Percentiles rank a stretch among this genome's conserved stretches.
phyloP scores from a whole-genome alignment of 1,140 invertebrate species.

The Drosophila gunungcola region DNA sequence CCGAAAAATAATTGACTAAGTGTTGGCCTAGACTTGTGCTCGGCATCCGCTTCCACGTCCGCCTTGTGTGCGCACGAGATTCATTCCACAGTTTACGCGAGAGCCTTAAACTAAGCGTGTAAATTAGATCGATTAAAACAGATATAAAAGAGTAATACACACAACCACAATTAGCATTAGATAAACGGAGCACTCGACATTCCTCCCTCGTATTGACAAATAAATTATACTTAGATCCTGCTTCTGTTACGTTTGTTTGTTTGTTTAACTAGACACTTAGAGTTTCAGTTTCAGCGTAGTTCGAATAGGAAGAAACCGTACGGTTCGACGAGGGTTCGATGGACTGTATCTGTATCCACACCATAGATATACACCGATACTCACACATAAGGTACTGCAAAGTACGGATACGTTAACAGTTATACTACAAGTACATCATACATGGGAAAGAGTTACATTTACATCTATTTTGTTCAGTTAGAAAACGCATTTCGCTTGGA shows the following conservation, averaged over 20 bases:
- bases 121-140: slow-evolving; percentile 51
- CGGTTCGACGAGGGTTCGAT: slow-evolving; percentile 36
- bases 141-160: slow-evolving; percentile 74
- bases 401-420: slow-evolving; percentile 33
- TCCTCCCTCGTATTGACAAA: slow-evolving; percentile 41
- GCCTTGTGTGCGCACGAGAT: slow-evolving; percentile 38
- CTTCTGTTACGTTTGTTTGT: slow-evolving; percentile 20
- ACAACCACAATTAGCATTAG: slow-evolving; percentile 81
- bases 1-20: slow-evolving; percentile 66
- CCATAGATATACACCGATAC: slow-evolving; percentile 34
- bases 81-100: slow-evolving; percentile 23
- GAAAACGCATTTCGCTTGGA: slow-evolving; percentile 61
- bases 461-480: slow-evolving; percentile 78
- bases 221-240: slow-evolving; percentile 56
- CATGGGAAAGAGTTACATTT: slow-evolving; percentile 60
- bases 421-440: slow-evolving; percentile 44
- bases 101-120: slow-evolving; percentile 52
- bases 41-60: neutral
- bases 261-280: slow-evolving; percentile 71
- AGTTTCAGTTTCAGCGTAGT: slow-evolving; percentile 80
- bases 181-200: slow-evolving; percentile 49
- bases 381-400: slow-evolving; percentile 30
- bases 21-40: slow-evolving; percentile 56
- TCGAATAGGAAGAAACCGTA: slow-evolving; percentile 78
- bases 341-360: neutral